phyloP scores from a whole-genome alignment of 2,113 vertebrate species.

The Cynoglossus semilaevis region DNA sequence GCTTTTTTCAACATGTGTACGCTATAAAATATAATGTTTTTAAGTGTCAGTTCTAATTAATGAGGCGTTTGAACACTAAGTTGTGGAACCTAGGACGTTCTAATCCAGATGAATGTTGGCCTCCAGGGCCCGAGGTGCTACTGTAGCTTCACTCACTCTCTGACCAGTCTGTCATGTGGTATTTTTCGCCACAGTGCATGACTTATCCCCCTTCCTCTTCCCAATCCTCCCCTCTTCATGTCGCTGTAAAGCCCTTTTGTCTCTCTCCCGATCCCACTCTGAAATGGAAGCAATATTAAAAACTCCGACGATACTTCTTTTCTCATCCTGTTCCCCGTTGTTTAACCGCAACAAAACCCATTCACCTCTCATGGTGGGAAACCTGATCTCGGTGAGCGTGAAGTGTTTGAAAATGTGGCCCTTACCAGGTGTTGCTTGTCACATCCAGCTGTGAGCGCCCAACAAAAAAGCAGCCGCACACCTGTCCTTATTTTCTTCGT shows the following conservation, averaged over 20 bases:
- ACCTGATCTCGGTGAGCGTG: constrained; percentile 55
- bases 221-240: not conserved
- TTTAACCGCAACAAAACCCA: not conserved
- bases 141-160: constrained; percentile 43
- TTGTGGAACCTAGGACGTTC: constrained; percentile 55
- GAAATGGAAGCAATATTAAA: constrained; percentile 16
- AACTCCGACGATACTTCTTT: constrained; percentile 9
- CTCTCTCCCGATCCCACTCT: not conserved
- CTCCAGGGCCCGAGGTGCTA: constrained; percentile 60
- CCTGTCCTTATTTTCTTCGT: constrained; percentile 50
- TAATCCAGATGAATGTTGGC: constrained; percentile 59
- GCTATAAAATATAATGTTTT: too few relatives aligned
- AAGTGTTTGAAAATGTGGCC: constrained; percentile 64
- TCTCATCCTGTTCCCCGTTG: not conserved
- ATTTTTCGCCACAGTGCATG: constrained; percentile 49
- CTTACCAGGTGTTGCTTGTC: constrained; percentile 74
- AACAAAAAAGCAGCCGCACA: constrained; percentile 31
- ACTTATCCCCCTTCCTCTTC: constrained; percentile 23
- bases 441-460: constrained; percentile 66
- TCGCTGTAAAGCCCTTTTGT: constrained; percentile 7
- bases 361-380: constrained; percentile 45
- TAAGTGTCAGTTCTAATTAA: constrained; percentile 42
- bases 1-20: too few relatives aligned
- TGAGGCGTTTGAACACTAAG: constrained; percentile 54
- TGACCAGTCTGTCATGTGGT: constrained; percentile 51